Evolutionary conservation across 92 coral and sea anemone genomes (phyloP).

Genomic region (Paramuricea clavata): DNA sequence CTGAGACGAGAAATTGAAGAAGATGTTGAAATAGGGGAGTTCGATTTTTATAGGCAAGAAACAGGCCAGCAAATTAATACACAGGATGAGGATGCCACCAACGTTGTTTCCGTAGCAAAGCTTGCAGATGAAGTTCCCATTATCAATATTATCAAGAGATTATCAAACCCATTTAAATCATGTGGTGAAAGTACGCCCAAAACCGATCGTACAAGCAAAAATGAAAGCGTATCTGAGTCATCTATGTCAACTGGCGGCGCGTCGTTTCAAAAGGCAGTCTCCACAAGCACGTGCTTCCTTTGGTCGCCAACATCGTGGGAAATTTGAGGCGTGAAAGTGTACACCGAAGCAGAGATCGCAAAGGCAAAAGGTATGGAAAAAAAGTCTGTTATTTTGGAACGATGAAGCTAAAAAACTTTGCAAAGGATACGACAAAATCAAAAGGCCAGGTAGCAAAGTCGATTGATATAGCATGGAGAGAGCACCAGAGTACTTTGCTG

Average conservation of each 20-base stretch:
- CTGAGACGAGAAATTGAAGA: conserved; percentile 28
- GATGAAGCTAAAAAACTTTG: conserved; percentile 44
- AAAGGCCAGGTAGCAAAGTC: conserved; percentile 8
- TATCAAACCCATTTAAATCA: conserved; percentile 5
- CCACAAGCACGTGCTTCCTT: conserved; percentile 1
- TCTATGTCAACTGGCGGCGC: neutral
- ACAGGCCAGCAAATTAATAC: conserved; percentile 13
- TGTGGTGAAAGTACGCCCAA: neutral
- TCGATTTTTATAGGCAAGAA: neutral
- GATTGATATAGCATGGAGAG: conserved; percentile 40
- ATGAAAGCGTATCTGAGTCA: neutral
- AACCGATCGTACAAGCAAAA: neutral
- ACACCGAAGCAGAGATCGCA: conserved; percentile 22
- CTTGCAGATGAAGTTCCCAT: neutral
- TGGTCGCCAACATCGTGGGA: conserved; percentile 34
- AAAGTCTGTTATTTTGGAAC: conserved; percentile 30
- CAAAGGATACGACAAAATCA: conserved; percentile 27
- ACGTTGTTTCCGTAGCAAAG: neutral
- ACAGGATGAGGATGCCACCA: neutral
- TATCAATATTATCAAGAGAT: neutral
- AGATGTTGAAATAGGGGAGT: conserved; percentile 10
- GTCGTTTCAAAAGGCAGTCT: neutral
- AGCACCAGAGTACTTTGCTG: conserved; percentile 33
- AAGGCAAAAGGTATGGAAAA: conserved; percentile 33
- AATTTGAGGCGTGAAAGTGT: conserved; percentile 37